Conservation (phyloP, 2,797 vertebrate genomes). For the Hapalemur alaotrensis region DNA sequence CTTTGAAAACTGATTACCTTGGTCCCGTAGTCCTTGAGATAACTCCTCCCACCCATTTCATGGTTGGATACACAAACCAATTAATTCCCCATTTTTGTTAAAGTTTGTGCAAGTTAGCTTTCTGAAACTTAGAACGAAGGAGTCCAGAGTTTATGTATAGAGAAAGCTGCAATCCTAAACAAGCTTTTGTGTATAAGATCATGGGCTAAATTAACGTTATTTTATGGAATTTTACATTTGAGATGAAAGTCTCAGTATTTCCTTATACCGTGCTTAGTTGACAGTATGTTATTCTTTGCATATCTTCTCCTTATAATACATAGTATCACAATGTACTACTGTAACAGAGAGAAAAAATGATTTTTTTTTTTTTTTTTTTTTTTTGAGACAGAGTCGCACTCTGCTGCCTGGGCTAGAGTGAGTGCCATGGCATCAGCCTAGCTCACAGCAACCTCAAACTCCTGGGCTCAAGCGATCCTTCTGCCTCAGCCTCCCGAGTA, state of each 20-base stretch:
- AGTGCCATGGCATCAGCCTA: too few relatives aligned
- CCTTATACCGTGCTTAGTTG: neutral
- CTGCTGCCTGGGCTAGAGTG: too few relatives aligned
- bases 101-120: neutral
- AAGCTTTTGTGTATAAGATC: neutral
- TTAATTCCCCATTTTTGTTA: neutral
- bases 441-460: too few relatives aligned
- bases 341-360: neutral
- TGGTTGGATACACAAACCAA: neutral
- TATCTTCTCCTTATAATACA: neutral
- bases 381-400: too few relatives aligned
- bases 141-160: neutral
- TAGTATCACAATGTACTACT: neutral
- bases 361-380: too few relatives aligned
- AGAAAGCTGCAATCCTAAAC: neutral
- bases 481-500: too few relatives aligned
- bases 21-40: neutral
- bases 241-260: neutral
- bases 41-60: neutral
- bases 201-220: neutral
- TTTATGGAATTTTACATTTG: neutral
- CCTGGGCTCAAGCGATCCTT: too few relatives aligned
- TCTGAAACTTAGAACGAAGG: neutral
- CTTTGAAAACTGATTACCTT: neutral
- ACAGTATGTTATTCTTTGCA: neutral